Conservation (phyloP, 2,113 vertebrate genomes). For the Solenodon paradoxus region DNA sequence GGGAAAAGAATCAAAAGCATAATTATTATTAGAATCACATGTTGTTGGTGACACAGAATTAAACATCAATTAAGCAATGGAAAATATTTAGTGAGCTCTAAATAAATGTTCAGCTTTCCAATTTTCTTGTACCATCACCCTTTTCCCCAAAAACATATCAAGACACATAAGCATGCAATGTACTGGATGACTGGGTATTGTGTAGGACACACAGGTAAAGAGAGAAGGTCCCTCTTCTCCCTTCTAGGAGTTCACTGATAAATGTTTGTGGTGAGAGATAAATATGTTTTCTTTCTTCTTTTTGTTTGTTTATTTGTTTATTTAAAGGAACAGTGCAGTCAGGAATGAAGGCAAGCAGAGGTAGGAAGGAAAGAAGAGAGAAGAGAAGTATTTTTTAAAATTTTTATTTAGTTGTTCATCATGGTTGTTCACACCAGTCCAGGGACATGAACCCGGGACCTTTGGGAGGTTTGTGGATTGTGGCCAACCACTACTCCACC, state of each 20-base stretch:
- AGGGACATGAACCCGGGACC: too few species aligned
- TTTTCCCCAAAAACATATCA: background rate
- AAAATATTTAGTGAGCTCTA: background rate
- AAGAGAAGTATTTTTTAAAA: too few species aligned
- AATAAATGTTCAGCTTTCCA: background rate
- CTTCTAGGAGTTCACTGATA: background rate
- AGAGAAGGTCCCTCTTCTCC: background rate
- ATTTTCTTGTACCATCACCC: background rate
- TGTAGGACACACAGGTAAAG: background rate
- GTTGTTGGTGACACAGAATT: background rate
- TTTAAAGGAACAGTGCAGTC: too few species aligned
- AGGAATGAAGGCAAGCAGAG: too few species aligned
- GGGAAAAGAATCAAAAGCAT: background rate
- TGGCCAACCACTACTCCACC: too few species aligned
- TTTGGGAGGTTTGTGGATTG: too few species aligned
- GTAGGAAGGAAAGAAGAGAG: too few species aligned
- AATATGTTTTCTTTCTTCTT: too few species aligned
- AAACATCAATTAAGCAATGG: background rate
- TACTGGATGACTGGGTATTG: background rate
- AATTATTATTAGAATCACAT: slow-evolving; percentile 9
- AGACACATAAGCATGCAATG: background rate
- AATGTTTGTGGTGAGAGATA: background rate
- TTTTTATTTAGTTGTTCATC: too few species aligned
- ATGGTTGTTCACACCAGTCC: too few species aligned
- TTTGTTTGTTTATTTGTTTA: too few species aligned